A percentile compares a stretch with the other conserved stretches of the same genome.
phyloP scores from a whole-genome alignment of 2,113 vertebrate species.

The Zapornia atra region DNA sequence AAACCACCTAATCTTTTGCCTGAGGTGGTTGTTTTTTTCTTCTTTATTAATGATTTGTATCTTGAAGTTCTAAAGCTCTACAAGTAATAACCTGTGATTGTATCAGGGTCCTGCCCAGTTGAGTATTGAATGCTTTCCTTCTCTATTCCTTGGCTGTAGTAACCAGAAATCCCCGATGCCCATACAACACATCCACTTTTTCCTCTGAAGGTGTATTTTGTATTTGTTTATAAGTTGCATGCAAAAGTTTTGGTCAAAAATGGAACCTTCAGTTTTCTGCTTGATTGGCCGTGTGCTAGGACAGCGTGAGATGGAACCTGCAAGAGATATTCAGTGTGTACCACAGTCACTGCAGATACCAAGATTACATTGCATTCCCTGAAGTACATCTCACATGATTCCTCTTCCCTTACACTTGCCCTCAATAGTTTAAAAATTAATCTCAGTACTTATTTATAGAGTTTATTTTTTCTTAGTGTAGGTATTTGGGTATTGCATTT shows the following conservation, averaged over 20 bases:
- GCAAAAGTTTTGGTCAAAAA: background rate
- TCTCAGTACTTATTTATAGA: background rate
- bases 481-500: background rate
- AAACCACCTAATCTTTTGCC: background rate
- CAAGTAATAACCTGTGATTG: background rate
- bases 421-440: background rate
- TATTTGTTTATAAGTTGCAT: background rate
- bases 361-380: background rate
- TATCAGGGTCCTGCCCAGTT: background rate
- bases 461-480: background rate
- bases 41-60: background rate
- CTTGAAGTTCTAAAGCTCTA: background rate
- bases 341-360: background rate
- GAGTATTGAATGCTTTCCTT: background rate
- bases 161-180: background rate
- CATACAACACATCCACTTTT: background rate
- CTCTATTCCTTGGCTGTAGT: background rate
- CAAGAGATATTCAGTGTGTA: background rate
- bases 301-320: background rate
- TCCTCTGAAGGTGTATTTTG: background rate
- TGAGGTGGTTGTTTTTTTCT: background rate
- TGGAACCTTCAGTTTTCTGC: background rate
- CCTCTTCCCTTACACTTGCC: background rate
- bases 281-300: background rate
- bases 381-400: background rate